Percentiles rank a stretch among this genome's conserved stretches.
Evolutionary conservation across 2,888 invertebrate genomes (phyloP).

Genomic region (Drosophila sordidula): DNA sequence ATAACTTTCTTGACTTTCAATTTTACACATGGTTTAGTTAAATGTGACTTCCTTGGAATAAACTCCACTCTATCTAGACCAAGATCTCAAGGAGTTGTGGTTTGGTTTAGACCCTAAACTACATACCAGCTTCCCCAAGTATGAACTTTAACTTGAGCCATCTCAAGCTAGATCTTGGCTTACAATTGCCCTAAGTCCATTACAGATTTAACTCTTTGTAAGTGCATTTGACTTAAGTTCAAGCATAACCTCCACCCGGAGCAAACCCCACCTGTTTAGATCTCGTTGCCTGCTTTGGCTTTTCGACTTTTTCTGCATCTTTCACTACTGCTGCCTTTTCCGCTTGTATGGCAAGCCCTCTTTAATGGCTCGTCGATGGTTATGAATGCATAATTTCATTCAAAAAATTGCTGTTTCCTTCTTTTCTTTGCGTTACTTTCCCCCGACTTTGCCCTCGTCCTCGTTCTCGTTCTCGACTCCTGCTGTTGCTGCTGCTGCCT

Average conservation of each 20-base stretch:
- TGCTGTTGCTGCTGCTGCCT: constrained; percentile 10
- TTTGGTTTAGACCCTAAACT: too few relatives aligned
- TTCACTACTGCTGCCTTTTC: not conserved
- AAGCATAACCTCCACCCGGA: constrained; percentile 2
- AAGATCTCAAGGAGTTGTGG: not conserved
- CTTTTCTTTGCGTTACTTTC: constrained; percentile 17
- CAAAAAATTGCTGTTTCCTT: constrained; percentile 63
- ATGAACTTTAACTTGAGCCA: not conserved
- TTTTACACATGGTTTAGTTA: not conserved
- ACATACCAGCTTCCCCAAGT: not conserved
- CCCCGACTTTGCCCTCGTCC: not conserved
- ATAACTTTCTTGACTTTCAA: not conserved
- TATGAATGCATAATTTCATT: constrained; percentile 78
- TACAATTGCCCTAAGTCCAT: constrained; percentile 24
- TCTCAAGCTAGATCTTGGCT: constrained; percentile 1
- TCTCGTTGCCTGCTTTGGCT: constrained; percentile 5
- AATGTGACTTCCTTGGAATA: not conserved
- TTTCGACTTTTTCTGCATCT: constrained; percentile 20
- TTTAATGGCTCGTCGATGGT: constrained; percentile 59
- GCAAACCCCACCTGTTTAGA: constrained; percentile 37
- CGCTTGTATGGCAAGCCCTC: constrained; percentile 35
- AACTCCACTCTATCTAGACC: not conserved
- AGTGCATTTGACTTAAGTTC: constrained; percentile 42
- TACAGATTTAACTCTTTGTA: constrained; percentile 34
- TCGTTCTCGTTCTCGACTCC: constrained; percentile 6